Evolutionary conservation across 2,113 vertebrate genomes (phyloP).

Genomic region (Eptesicus fuscus): DNA sequence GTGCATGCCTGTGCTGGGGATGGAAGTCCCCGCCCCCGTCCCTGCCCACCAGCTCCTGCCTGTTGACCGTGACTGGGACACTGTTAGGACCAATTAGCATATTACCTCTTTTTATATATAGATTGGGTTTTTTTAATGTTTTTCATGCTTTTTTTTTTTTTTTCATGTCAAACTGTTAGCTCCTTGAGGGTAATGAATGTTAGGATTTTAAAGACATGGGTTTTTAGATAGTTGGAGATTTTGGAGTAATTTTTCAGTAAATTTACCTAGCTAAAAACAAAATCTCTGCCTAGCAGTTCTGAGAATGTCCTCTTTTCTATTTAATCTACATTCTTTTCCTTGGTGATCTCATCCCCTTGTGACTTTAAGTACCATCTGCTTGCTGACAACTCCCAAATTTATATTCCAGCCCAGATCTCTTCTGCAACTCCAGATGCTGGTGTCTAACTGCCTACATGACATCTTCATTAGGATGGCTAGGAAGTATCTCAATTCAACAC

Average conservation of each 20-base stretch:
- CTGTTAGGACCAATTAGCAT: too few species aligned
- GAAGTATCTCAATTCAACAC: background rate
- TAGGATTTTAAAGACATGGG: background rate
- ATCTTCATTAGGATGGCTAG: background rate
- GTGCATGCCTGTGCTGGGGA: too few species aligned
- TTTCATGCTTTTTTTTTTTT: background rate
- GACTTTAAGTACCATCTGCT: constrained; percentile 12
- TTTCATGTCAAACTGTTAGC: background rate
- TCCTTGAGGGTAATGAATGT: background rate
- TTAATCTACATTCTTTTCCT: background rate
- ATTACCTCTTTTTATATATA: too few species aligned
- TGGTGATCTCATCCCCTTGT: background rate
- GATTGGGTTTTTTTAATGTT: background rate
- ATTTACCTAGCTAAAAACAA: constrained; percentile 15
- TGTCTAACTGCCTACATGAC: background rate
- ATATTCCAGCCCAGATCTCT: background rate
- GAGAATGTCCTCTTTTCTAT: background rate
- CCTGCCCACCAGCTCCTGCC: too few species aligned
- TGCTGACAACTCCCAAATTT: background rate
- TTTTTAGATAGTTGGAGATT: background rate
- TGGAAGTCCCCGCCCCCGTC: too few species aligned
- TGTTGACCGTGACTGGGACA: too few species aligned
- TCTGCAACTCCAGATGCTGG: background rate
- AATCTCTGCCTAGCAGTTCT: background rate
- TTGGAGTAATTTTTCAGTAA: background rate